Evolutionary conservation across 2,113 vertebrate species (phyloP).

Genomic region (Vimba vimba): DNA sequence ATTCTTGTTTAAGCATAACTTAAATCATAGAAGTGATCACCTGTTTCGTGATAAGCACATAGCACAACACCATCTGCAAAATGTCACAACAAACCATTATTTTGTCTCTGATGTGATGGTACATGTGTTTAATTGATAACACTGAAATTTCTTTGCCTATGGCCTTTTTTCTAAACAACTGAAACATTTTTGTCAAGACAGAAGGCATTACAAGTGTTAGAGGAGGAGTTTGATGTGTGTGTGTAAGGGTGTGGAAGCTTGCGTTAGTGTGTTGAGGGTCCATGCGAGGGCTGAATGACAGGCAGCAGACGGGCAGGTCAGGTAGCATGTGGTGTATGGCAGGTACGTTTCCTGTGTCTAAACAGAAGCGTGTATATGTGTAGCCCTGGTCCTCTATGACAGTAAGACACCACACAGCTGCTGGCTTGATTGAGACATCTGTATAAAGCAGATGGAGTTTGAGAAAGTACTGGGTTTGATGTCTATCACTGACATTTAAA

Average conservation of each 20-base stretch:
- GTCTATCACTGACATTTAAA: conserved; percentile 64
- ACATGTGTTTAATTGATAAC: conserved; percentile 30
- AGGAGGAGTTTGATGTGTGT: conserved; percentile 30
- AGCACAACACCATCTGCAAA: background rate
- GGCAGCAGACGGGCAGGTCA: conserved; percentile 58
- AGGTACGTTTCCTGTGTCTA: conserved; percentile 58
- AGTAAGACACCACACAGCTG: conserved; percentile 64
- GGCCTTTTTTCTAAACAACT: conserved; percentile 40
- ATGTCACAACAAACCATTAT: conserved; percentile 21
- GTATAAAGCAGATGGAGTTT: conserved; percentile 65
- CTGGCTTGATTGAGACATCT: conserved; percentile 69
- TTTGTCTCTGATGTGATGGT: conserved; percentile 20
- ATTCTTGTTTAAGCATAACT: conserved; percentile 10
- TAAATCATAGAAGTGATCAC: conserved; percentile 7
- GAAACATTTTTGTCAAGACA: background rate
- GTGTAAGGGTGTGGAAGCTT: conserved; percentile 10
- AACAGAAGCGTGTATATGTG: conserved; percentile 60
- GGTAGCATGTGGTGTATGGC: conserved; percentile 54
- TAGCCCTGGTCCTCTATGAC: conserved; percentile 52
- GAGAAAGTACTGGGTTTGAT: conserved; percentile 58
- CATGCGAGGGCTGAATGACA: conserved; percentile 52
- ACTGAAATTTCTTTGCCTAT: conserved; percentile 27
- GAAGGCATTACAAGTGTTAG: conserved; percentile 4
- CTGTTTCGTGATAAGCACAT: conserved; percentile 24
- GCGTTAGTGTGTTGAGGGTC: conserved; percentile 39